These are phyloP conservation scores for Helarctos malayanus DNA, from an alignment of 2,797 vertebrate genomes.

Conservation along the genomic window DNA sequence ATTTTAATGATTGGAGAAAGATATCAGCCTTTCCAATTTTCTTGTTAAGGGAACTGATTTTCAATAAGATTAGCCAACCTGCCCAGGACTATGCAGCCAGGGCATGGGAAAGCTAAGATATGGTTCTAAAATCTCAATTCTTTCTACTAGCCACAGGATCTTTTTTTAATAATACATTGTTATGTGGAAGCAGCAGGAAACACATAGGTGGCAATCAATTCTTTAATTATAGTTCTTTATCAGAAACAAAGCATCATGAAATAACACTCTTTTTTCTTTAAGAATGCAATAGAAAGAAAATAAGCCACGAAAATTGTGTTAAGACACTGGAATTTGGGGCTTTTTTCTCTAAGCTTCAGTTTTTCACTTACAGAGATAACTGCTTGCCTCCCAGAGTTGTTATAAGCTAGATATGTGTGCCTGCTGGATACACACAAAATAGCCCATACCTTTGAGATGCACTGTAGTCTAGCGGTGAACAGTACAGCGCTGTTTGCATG, in stretches of 20 bases:
- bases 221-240: background rate
- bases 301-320: background rate
- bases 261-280: background rate
- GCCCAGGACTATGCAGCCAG: background rate
- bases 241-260: background rate
- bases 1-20: background rate
- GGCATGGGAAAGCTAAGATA: background rate
- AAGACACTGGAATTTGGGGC: background rate
- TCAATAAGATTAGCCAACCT: background rate
- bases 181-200: background rate
- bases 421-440: background rate
- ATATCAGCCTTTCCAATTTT: background rate
- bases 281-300: background rate
- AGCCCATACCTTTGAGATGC: background rate
- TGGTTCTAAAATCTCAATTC: background rate
- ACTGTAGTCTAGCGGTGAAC: background rate
- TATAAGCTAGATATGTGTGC: background rate
- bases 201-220: background rate
- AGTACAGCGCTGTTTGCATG: background rate
- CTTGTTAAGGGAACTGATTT: conserved; percentile 5
- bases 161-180: background rate
- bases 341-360: background rate
- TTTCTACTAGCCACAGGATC: background rate
- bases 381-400: background rate
- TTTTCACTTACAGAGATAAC: background rate